These are phyloP conservation scores for Tricholauxania praeusta DNA, from an alignment of 2,888 invertebrate genomes.

Conservation along the genomic window DNA sequence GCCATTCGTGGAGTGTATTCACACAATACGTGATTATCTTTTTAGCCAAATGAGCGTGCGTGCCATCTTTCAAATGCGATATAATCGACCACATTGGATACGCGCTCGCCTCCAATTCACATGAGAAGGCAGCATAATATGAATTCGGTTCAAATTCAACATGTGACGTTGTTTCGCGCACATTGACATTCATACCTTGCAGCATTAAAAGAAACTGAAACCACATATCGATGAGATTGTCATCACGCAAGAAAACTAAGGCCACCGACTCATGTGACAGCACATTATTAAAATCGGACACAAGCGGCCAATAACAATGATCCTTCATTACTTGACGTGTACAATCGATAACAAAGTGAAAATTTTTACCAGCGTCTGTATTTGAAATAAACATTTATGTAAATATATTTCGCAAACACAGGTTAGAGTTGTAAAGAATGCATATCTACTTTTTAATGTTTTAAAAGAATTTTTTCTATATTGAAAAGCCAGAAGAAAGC, in stretches of 20 bases:
- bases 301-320: conserved; percentile 98
- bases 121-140: conserved; percentile 97
- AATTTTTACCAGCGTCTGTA: conserved; percentile 80
- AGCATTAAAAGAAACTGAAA: conserved; percentile 93
- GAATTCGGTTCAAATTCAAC: conserved; percentile 97
- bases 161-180: conserved; percentile 89
- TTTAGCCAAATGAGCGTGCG: conserved; percentile 80
- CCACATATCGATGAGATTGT: conserved; percentile 94
- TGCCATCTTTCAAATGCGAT: conserved; percentile 83
- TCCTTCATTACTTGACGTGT: conserved; percentile 93
- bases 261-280: conserved; percentile 94
- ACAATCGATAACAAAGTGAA: conserved; percentile 94
- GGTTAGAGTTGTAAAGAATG: background rate
- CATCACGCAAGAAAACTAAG: conserved; percentile 87
- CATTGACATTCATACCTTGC: conserved; percentile 98
- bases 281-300: conserved; percentile 96
- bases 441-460: background rate
- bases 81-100: conserved; percentile 98
- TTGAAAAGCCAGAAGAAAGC: no score
- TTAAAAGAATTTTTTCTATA: no score
- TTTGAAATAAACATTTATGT: conserved; percentile 36
- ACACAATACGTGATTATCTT: conserved; percentile 83
- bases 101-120: conserved; percentile 96
- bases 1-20: conserved; percentile 86
- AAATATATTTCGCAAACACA: no score